Base-by-base conservation (phyloP, 2,113 vertebrate genomes). In the Ibidorhyncha struthersii region DNA sequence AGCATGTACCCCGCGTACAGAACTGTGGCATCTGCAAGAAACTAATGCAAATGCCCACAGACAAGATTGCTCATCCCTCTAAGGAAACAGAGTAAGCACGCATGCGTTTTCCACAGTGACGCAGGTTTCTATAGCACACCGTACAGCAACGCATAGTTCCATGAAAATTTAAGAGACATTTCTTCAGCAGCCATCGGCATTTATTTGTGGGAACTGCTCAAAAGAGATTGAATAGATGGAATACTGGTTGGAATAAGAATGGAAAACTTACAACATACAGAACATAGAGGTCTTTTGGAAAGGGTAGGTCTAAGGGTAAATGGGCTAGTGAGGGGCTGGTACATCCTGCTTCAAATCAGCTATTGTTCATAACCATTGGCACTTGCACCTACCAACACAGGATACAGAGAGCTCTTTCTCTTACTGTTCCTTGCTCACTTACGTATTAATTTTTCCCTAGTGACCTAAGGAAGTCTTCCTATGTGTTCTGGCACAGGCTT, bases 1-100 rank as follows among this genome's bases (percentile, higher is more conserved):
- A 67, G n/a, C 14, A 23, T 5, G 6, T 25, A 23, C 11, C 16
- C 47, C 0, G 0, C 47, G 29, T 25, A 32, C 32, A 43, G 66
- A 67, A 76, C 15, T 25, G 20, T 22, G 82, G 22, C 10, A 29
- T 50, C 29, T 66, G 32, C 45, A 74, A 32, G 47, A 82, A 87
- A 36, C 14, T 27, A 45, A 25, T 5, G n/a, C 38, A 67, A 69
- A 71, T 36, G 22, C 45, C 41, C 30, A 41, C 14, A 71, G 27
- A 26, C 26, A 32, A 62, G 59, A 45, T 0, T 58, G 32, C 14
- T 45, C 3, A 8, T 7, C 3, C 3, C 25, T 79, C 34, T 19
- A 21, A 78, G n/a, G 50, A 59, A 55, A 41, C 12, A 63, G 16
- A 41, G 10, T 70, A 63, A 36, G 38, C 40, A 62, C 2, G 2